Conservation (phyloP, 2,797 vertebrate species). For the Hemitrygon akajei region DNA sequence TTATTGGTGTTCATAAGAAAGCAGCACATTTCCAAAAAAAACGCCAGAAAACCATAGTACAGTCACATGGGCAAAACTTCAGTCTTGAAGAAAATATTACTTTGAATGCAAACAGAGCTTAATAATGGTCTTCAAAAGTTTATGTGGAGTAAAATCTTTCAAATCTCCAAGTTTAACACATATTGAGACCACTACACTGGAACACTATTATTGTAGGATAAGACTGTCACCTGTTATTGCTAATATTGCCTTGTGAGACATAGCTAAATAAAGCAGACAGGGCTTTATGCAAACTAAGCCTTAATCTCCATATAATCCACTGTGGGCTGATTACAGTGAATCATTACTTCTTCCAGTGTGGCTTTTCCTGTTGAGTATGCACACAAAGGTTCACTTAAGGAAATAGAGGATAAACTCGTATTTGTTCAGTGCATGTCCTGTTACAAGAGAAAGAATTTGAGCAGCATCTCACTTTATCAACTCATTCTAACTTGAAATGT, state of each 20-base stretch:
- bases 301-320: not conserved
- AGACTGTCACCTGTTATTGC: not conserved
- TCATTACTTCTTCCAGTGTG: not conserved
- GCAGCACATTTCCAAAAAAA: not conserved
- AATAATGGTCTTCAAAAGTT: not conserved
- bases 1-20: not conserved
- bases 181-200: not conserved
- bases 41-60: not conserved
- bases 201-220: not conserved
- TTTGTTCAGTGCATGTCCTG: not conserved
- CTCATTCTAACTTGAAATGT: not conserved
- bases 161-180: not conserved
- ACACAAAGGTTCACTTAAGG: not conserved
- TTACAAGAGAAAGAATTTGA: not conserved
- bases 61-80: not conserved
- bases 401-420: not conserved
- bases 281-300: not conserved
- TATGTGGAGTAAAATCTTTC: not conserved
- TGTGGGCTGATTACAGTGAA: not conserved
- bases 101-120: not conserved
- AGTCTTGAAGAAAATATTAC: not conserved
- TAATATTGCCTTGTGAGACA: not conserved
- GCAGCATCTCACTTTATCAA: constrained; percentile 10
- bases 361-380: not conserved
- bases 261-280: not conserved